Evolutionary conservation across 2,797 vertebrate species (phyloP), one percentile per base, ranked within the genome.

Genomic region (Clamator glandarius): DNA sequence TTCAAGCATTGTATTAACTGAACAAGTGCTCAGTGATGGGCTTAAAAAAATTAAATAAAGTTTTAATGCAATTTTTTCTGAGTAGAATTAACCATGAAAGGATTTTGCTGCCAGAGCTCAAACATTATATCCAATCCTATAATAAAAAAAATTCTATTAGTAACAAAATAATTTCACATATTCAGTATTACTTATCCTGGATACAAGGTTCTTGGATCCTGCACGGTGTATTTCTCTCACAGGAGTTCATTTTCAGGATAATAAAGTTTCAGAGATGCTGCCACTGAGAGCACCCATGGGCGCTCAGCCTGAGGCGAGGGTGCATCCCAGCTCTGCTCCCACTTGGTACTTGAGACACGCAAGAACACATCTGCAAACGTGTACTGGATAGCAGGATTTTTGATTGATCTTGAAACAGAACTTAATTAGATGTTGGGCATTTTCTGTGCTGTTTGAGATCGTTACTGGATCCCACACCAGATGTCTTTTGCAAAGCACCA

Each of bases 341-440:
- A 6, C 19, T 8, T 1, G 8, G 36, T 6, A 36, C 7, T 14
- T 2, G n/a, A 82, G 78, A 76, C 57, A 18, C 9, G 51, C 84
- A 73, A 76, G 75, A 63, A 59, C 36, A 24, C 50, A 33, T 91
- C 90, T 81, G 63, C 78, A 84, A 79, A 75, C 42, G 52, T 66
- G 69, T 86, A 46, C 68, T 95, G 92, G 94, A 80, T 86, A 93
- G 74, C 31, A 61, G 75, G 59, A 35, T 41, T 67, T 69, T 70
- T 93, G 91, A 91, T 95, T 94, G 87, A 78, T 90, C 59, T 83
- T 93, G 93, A 96, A 91, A 84, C 84, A 70, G 93, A 94, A 92
- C 91, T 93, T 95, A 95, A 97, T 96, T 89, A 93, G 55, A 73
- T 69, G 70, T 73, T 94, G 86, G 95, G 91, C 66, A 51, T 75